Base-by-base conservation (phyloP, 1,140 invertebrate species). In the Phortica variegata region DNA sequence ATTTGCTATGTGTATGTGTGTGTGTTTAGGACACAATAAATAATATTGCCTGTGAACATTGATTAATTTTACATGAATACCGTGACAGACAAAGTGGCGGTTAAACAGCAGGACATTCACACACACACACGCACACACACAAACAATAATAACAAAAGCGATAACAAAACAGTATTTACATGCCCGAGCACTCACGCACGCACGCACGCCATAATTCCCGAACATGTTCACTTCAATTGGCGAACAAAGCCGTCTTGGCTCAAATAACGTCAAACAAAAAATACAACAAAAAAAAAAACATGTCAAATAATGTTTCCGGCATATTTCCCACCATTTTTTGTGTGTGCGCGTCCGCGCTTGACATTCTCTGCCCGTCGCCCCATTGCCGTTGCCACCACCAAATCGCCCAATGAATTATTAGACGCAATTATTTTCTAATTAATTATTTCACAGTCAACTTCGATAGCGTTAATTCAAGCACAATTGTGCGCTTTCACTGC, bases 371-470 rank as follows among this genome's bases (percentile, higher is more conserved):
- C 6, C 12, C 26, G 47, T 57, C 43, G 51, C 54, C 54, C 32
- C 51, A 53, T 32, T 47, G 38, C 32, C 12, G 39, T 15, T 20
- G 12, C 41, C 33, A 16, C 10, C 17, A n/a, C 17, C 15, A 18
- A 42, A 40, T n/a, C 39, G 43, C 37, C 51, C 50, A 53, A 68
- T 68, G 63, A 68, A 68, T 68, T 68, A 68, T 68, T 68, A 55
- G 65, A 49, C 58, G 63, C 63, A 68, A 68, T 68, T 68, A 68
- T 68, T 63, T 68, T 68, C 63, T 68, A 68, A 68, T 68, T 68
- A 68, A 68, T 68, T 68, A 68, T 68, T 68, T 68, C 65, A 68
- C 63, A 68, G 60, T 10, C 5, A 26, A 10, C 23, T 26, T 26
- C 23, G 10, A 26, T 10, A 10, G 10, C 23, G 23, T 10, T 26